Conservation (phyloP, 2,113 vertebrate genomes). For the Ailurus styani region DNA sequence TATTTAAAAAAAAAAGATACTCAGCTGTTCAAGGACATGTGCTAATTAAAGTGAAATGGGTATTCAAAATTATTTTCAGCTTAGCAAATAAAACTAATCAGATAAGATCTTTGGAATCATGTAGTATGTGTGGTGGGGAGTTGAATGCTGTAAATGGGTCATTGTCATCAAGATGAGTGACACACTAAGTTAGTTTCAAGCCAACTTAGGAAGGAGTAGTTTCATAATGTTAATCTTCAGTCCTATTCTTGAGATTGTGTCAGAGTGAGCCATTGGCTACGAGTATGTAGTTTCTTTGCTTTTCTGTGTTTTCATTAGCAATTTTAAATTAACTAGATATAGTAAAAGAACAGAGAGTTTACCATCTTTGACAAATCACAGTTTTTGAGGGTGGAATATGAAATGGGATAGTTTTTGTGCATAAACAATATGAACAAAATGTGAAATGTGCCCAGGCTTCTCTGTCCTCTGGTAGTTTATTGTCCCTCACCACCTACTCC, state of each 20-base stretch:
- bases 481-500: neutral
- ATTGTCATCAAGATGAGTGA: neutral
- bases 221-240: neutral
- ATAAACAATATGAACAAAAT: neutral
- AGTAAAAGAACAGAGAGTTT: neutral
- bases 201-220: neutral
- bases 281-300: neutral
- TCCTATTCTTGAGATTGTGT: neutral
- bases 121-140: neutral
- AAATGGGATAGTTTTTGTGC: neutral
- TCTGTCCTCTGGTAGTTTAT: neutral
- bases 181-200: neutral
- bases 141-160: neutral
- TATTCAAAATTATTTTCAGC: neutral
- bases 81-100: neutral
- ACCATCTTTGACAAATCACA: neutral
- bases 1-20: neutral
- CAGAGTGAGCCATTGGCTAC: neutral
- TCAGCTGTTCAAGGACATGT: neutral
- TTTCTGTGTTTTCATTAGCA: neutral
- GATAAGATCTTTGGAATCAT: neutral
- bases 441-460: neutral
- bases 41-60: neutral
- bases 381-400: neutral
- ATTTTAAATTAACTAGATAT: neutral